Base-by-base conservation (phyloP, 2,888 invertebrate genomes). In the Carterocephalus palaemon region DNA sequence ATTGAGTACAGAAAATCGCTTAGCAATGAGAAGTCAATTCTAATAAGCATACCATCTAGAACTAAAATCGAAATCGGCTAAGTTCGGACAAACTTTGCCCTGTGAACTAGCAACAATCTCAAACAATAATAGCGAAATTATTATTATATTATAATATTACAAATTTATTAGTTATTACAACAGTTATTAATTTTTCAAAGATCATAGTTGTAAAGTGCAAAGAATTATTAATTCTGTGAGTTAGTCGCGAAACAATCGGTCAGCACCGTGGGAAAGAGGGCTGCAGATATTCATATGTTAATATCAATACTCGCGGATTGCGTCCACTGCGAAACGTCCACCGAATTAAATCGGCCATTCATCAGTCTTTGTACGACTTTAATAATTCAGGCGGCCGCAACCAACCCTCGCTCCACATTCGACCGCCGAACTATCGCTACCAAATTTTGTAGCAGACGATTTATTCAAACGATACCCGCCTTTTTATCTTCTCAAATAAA, bases 271-370 rank as follows among this genome's bases (percentile, higher is more conserved):
- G 69, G 81, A 83, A 82, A 49, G 61, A 62, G 61, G 75, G 65
- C 59, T 56, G 58, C 48, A 51, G 49, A 55, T 52, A 78, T 78
- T 82, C 74, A 77, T 78, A 84, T 84, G 84, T 57, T 69, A 83
- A 84, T 83, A 49, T 51, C 64, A 59, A 71, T 75, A 73, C 69
- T 77, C 71, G 77, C 78, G 55, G 78, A 77, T 80, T 64, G 73
- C 39, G 54, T 49, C 62, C 65, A 68, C 54, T 62, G 65, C 67
- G 54, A 64, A 62, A 61, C 58, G 57, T 63, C 57, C 59, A 56
- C 32, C 49, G 59, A 62, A 67, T 64, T 65, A 64, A 70, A 60
- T 62, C 60, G 55, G 45, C 58, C 64, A 66, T 71, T 64, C 76
- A 76, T 76, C 74, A 67, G 60, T 61, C 66, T 63, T 70, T 70